phyloP scores from a whole-genome alignment of 1,140 invertebrate genomes.

The Halyomorpha halys region DNA sequence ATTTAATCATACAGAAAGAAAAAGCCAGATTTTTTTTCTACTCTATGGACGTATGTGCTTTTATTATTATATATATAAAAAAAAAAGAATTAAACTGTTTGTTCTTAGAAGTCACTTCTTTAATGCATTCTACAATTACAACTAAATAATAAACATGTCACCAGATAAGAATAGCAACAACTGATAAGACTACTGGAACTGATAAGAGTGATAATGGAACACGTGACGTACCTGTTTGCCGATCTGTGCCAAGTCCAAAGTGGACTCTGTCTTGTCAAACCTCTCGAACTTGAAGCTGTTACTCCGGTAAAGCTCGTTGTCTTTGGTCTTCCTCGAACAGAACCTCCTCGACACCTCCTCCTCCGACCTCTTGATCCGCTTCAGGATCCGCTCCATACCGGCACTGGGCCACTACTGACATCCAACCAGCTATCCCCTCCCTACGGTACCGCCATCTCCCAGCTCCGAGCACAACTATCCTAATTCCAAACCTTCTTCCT shows the following conservation, averaged over 20 bases:
- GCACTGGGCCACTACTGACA: background rate
- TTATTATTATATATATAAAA: too few relatives aligned
- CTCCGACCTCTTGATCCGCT: conserved; percentile 16
- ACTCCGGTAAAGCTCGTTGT: conserved; percentile 70
- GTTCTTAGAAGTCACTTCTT: too few relatives aligned
- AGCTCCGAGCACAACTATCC: background rate
- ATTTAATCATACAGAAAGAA: too few relatives aligned
- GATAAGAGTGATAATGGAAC: background rate
- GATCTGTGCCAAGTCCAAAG: conserved; percentile 31
- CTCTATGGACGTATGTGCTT: too few relatives aligned
- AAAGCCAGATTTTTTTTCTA: too few relatives aligned
- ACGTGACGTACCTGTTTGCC: conserved; percentile 25
- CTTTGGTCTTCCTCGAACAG: conserved; percentile 38
- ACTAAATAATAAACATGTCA: too few relatives aligned
- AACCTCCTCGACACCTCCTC: conserved; percentile 22
- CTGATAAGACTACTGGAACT: background rate
- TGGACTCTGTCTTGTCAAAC: conserved; percentile 57
- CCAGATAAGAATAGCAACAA: too few relatives aligned
- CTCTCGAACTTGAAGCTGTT: conserved; percentile 76
- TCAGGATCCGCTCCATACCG: conserved; percentile 13
- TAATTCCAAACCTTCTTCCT: background rate
- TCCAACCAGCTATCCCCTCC: background rate
- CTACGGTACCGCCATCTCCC: background rate
- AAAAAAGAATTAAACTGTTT: too few relatives aligned
- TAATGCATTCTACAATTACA: too few relatives aligned